Evolutionary conservation across 2,113 vertebrate genomes (phyloP).

Genomic region (Panthera leo): DNA sequence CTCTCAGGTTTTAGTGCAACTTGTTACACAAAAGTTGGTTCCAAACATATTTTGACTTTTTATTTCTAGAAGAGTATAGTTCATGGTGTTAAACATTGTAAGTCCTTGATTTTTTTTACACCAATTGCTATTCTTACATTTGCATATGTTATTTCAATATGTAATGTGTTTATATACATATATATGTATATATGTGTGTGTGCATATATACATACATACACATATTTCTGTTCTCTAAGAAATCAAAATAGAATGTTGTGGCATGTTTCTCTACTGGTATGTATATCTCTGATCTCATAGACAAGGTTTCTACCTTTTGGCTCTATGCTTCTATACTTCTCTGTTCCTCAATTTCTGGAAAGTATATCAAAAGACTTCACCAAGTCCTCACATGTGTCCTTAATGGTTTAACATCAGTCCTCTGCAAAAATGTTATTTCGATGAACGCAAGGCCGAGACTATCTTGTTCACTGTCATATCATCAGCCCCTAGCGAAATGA

Average conservation of each 20-base stretch:
- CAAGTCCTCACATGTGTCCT: background rate
- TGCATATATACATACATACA: background rate
- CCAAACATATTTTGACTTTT: background rate
- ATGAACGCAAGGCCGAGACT: background rate
- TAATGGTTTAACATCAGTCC: background rate
- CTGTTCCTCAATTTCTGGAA: background rate
- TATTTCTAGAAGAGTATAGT: background rate
- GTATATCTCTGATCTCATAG: background rate
- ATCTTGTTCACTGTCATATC: background rate
- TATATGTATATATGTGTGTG: too few species aligned
- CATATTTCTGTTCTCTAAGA: background rate
- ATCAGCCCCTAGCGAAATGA: background rate
- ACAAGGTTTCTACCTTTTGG: background rate
- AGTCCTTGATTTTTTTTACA: background rate
- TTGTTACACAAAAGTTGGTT: background rate
- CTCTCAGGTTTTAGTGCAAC: background rate
- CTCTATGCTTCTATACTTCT: background rate
- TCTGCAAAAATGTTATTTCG: background rate
- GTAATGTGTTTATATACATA: background rate
- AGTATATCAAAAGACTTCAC: too few species aligned
- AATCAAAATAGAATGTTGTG: background rate
- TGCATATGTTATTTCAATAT: background rate
- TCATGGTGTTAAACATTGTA: background rate
- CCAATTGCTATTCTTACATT: background rate
- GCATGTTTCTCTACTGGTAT: background rate